A percentile compares a stretch with the other conserved stretches of the same genome.
Conservation (phyloP, 2,113 vertebrate species). For the Phaetusa simplex region DNA sequence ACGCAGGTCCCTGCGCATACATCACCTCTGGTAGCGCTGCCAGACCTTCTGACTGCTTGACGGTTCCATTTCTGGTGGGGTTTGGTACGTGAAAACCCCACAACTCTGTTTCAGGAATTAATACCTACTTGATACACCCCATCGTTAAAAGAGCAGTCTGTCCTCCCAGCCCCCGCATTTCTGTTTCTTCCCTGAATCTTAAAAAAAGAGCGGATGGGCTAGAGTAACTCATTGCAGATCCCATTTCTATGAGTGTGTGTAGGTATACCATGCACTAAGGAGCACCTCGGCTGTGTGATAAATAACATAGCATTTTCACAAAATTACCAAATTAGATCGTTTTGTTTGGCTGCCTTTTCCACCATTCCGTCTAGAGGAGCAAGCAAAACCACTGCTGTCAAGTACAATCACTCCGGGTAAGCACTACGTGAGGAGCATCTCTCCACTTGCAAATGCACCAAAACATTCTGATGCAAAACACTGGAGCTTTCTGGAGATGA, state of each 20-base stretch:
- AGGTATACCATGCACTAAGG: not conserved
- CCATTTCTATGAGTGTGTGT: fast-evolving
- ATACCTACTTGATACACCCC: not conserved
- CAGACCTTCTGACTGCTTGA: not conserved
- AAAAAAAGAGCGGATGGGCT: not conserved
- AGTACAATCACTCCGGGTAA: no score
- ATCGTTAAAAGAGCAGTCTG: not conserved
- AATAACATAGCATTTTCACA: not conserved
- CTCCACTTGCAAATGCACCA: not conserved
- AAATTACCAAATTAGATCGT: not conserved
- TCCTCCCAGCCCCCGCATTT: not conserved
- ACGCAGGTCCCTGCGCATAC: fast-evolving
- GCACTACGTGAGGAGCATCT: not conserved
- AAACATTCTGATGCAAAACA: not conserved
- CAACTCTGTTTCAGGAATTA: not conserved
- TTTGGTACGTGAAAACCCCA: not conserved
- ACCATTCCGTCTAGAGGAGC: not conserved
- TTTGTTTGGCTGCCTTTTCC: not conserved
- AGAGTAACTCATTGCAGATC: not conserved
- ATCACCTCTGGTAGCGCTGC: fast-evolving
- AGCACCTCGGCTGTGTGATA: not conserved
- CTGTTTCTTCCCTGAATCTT: not conserved
- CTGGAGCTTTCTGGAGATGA: not conserved
- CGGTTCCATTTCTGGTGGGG: not conserved
- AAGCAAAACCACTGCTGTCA: not conserved